phyloP scores from a whole-genome alignment of 2,888 invertebrate genomes.

The Calephelis perditalis region DNA sequence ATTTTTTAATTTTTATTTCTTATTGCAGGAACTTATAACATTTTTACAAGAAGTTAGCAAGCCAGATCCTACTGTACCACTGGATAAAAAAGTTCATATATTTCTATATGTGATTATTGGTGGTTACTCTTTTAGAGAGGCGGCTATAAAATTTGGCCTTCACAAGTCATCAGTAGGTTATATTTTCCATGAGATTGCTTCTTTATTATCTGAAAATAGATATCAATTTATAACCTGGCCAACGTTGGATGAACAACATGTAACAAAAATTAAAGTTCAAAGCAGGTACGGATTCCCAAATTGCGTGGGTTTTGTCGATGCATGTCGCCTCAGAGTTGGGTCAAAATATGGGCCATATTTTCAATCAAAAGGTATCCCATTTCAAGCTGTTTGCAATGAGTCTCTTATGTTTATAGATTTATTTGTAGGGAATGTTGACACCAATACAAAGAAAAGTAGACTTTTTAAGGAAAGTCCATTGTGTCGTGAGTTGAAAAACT shows the following conservation, averaged over 20 bases:
- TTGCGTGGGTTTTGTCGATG: constrained; percentile 67
- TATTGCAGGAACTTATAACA: constrained; percentile 48
- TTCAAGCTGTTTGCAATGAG: constrained; percentile 70
- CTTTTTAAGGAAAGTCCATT: constrained; percentile 58
- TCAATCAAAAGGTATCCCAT: constrained; percentile 47
- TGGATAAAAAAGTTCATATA: constrained; percentile 65
- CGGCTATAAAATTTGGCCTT: constrained; percentile 54
- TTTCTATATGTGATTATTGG: constrained; percentile 59
- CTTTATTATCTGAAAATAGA: constrained; percentile 47
- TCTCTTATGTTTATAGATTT: constrained; percentile 58
- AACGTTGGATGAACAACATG: constrained; percentile 59
- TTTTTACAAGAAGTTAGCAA: constrained; percentile 44
- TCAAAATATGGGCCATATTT: constrained; percentile 46
- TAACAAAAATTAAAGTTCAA: constrained; percentile 63
- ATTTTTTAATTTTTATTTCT: not conserved
- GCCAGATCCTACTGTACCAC: constrained; percentile 42
- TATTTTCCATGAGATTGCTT: constrained; percentile 60
- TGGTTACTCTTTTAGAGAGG: constrained; percentile 56
- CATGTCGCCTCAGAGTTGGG: constrained; percentile 57
- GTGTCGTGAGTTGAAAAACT: constrained; percentile 51
- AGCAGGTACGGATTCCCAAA: constrained; percentile 62
- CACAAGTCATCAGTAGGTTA: constrained; percentile 61
- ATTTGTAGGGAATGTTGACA: constrained; percentile 53
- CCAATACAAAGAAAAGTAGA: constrained; percentile 48
- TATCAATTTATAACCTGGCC: constrained; percentile 63